Base-by-base conservation (phyloP, 2,113 vertebrate genomes). In the Monopterus albus region DNA sequence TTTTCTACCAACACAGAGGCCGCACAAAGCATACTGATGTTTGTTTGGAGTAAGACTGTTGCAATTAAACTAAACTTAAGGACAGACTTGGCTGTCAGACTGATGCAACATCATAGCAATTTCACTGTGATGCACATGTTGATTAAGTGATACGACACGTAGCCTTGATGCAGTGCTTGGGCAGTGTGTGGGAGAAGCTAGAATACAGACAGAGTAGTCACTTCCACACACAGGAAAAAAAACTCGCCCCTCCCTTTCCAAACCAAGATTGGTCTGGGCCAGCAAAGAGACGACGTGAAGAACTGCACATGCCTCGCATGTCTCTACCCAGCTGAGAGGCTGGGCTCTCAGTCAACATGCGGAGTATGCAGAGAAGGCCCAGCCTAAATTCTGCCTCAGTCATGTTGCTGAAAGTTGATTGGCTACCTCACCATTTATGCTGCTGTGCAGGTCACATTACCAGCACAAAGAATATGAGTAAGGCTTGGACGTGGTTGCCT, bases 271-370 rank as follows among this genome's bases (percentile, higher is more conserved):
- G 43, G 60, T 50, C 12, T n/a, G 28, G 45, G 17, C 42, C 36
- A 42, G 58, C 28, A 31, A 46, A 60, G 38, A 80, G 78, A 51
- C 25, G 87, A 92, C 88, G 88, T 93, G 93, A 90, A 56, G 72
- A 89, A 74, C 77, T 79, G 91, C 91, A 92, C 87, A 88, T 81
- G 72, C 23, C 72, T 45, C 59, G 1, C 87, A 87, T 81, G 71
- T 26, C 72, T 45, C 56, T 1, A 5, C 20, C 33, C 40, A 51
- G 36, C 36, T 39, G 25, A 14, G 2, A 18, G 53, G 60, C 33
- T 18, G 17, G 15, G 31, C 65, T 64, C 52, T 18, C 51, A 23
- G 40, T 47, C 43, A 72, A 78, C 63, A 45, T 65, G 72, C 39
- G 56, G 69, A 85, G 71, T 35, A 55, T 76, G 72, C n/a, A 3